These are phyloP conservation scores for Aspiorhynchus laticeps DNA, from an alignment of 2,113 vertebrate species.

Conservation along the genomic window DNA sequence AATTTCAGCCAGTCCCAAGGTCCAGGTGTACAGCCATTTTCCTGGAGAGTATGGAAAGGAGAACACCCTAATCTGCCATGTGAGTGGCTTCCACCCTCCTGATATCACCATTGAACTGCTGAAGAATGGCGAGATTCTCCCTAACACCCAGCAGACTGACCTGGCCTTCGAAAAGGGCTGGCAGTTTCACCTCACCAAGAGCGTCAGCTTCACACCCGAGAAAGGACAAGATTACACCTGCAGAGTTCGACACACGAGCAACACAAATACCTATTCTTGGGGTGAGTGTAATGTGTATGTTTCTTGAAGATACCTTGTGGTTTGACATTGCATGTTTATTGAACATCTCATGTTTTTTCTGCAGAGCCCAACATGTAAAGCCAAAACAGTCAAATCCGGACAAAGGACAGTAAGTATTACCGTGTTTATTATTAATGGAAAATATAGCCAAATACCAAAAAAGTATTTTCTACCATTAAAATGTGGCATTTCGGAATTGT, in stretches of 20 bases:
- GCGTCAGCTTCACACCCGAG: conserved; percentile 56
- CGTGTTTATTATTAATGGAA: not conserved
- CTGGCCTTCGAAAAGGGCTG: conserved; percentile 81
- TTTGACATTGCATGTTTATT: not conserved
- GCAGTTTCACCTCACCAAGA: conserved; percentile 79
- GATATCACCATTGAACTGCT: conserved; percentile 72
- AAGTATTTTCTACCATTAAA: not conserved
- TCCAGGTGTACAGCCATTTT: conserved; percentile 78
- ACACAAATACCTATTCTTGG: conserved; percentile 47
- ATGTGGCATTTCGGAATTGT: not conserved
- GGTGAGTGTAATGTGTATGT: conserved; percentile 66
- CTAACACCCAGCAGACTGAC: conserved; percentile 31
- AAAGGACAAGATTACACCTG: not conserved
- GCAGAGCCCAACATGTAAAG: conserved; percentile 60
- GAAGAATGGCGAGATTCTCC: conserved; percentile 51
- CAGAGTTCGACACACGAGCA: conserved; percentile 55
- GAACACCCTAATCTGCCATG: conserved; percentile 81
- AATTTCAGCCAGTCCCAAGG: conserved; percentile 59
- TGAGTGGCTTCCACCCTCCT: conserved; percentile 78
- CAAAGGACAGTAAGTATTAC: not conserved
- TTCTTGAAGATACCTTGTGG: not conserved
- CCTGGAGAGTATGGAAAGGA: fast-evolving
- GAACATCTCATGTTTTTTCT: conserved; percentile 9
- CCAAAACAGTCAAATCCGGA: not conserved
- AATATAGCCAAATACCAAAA: not conserved